Evolutionary conservation across 2,888 invertebrate species (phyloP).

Genomic region (Sinopyrophorus schimmeli): DNA sequence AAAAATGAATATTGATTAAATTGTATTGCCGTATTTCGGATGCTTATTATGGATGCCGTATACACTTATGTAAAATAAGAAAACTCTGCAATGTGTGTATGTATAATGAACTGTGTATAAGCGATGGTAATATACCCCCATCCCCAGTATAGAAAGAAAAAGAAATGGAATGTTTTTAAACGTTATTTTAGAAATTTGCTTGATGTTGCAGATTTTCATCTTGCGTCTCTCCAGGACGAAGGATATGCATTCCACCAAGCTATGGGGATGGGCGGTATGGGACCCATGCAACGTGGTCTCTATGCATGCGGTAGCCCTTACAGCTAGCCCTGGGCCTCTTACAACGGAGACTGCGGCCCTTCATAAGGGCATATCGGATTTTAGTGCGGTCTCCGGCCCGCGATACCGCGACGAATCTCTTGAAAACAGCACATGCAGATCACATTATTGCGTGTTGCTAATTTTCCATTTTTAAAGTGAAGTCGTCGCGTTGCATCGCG

Average conservation of each 20-base stretch:
- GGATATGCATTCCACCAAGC: conserved; percentile 59
- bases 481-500: conserved; percentile 43
- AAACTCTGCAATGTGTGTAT: too few relatives aligned
- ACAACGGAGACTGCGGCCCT: conserved; percentile 58
- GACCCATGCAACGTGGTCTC: conserved; percentile 58
- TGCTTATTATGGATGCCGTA: too few relatives aligned
- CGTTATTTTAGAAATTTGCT: conserved; percentile 20
- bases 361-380: conserved; percentile 53
- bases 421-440: conserved; percentile 15
- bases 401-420: conserved; percentile 48
- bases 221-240: conserved; percentile 59
- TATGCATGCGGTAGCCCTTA: conserved; percentile 59
- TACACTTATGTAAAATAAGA: too few relatives aligned
- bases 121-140: too few relatives aligned
- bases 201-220: conserved; percentile 57
- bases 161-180: conserved; percentile 6
- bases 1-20: too few relatives aligned
- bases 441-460: conserved; percentile 6
- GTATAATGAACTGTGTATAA: too few relatives aligned
- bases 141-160: conserved; percentile 22
- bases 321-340: conserved; percentile 60
- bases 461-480: conserved; percentile 16
- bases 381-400: conserved; percentile 53
- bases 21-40: too few relatives aligned
- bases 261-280: conserved; percentile 59